These are phyloP conservation scores for Ectemnius lituratus DNA, from an alignment of 2,888 invertebrate species.

Conservation along the genomic window DNA sequence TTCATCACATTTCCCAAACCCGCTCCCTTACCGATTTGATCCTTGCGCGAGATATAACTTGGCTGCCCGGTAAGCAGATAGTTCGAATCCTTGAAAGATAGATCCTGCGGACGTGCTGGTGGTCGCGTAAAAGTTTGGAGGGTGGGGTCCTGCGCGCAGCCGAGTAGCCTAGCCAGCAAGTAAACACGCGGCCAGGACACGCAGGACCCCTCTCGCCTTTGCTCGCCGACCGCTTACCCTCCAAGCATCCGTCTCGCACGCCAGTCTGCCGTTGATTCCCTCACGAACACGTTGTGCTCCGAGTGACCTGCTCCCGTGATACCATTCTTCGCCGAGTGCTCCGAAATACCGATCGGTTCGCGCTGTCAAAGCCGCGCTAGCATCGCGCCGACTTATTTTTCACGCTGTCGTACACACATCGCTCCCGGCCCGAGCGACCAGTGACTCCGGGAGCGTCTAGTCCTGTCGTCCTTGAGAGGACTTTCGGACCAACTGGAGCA, in stretches of 20 bases:
- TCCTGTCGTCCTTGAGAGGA: neutral
- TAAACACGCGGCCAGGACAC: constrained; percentile 46
- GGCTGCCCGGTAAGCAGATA: neutral
- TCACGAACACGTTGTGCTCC: constrained; percentile 40
- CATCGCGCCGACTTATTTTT: neutral
- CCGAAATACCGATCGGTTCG: neutral
- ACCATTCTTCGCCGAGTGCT: neutral
- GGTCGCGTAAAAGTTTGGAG: neutral
- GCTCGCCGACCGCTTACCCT: too few species aligned
- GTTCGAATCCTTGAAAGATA: too few species aligned
- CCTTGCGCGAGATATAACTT: constrained; percentile 21
- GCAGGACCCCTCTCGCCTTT: constrained; percentile 9
- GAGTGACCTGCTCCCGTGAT: constrained; percentile 22
- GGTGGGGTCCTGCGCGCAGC: constrained; percentile 50
- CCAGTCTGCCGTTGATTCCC: constrained; percentile 44
- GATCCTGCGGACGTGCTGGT: neutral
- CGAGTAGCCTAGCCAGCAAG: constrained; percentile 16
- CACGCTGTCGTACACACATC: too few species aligned
- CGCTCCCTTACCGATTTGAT: neutral
- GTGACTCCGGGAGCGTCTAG: neutral
- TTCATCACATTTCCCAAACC: too few species aligned
- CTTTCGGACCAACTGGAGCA: neutral
- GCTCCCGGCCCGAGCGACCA: too few species aligned
- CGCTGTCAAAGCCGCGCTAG: neutral
- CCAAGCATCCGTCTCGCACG: too few species aligned